These are phyloP conservation scores for Acleris sparsana DNA, from an alignment of 2,888 invertebrate genomes.

Conservation along the genomic window DNA sequence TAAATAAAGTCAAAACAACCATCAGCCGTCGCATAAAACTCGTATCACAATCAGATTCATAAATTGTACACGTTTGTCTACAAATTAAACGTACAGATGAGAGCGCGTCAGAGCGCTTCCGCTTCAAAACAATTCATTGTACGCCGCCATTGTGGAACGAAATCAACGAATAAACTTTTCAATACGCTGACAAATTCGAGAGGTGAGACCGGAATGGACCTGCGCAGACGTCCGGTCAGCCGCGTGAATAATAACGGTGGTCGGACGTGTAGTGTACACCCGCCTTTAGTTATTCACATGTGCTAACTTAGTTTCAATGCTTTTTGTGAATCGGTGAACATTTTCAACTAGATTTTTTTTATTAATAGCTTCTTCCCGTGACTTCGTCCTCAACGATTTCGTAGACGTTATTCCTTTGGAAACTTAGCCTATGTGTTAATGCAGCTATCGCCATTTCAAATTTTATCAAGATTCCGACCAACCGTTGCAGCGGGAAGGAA, in stretches of 20 bases:
- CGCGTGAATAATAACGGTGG: slow-evolving; percentile 15
- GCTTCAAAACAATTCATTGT: slow-evolving; percentile 20
- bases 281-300: slow-evolving; percentile 6
- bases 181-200: slow-evolving; percentile 20
- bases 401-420: too few species aligned
- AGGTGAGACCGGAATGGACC: slow-evolving; percentile 16
- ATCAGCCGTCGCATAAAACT: slow-evolving; percentile 3
- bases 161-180: slow-evolving; percentile 18
- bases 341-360: background rate
- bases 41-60: slow-evolving; percentile 17
- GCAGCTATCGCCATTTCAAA: too few species aligned
- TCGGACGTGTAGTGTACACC: slow-evolving; percentile 4
- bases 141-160: background rate
- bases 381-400: too few species aligned
- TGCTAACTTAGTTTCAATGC: background rate
- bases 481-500: too few species aligned
- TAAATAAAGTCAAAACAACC: background rate
- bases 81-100: slow-evolving; percentile 10
- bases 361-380: too few species aligned
- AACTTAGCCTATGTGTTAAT: too few species aligned
- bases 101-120: slow-evolving; percentile 11
- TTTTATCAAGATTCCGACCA: too few species aligned
- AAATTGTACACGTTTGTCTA: slow-evolving; percentile 5
- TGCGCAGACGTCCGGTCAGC: slow-evolving; percentile 10
- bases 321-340: background rate